Conservation (phyloP, 2,888 invertebrate genomes). For the Mantis religiosa region DNA sequence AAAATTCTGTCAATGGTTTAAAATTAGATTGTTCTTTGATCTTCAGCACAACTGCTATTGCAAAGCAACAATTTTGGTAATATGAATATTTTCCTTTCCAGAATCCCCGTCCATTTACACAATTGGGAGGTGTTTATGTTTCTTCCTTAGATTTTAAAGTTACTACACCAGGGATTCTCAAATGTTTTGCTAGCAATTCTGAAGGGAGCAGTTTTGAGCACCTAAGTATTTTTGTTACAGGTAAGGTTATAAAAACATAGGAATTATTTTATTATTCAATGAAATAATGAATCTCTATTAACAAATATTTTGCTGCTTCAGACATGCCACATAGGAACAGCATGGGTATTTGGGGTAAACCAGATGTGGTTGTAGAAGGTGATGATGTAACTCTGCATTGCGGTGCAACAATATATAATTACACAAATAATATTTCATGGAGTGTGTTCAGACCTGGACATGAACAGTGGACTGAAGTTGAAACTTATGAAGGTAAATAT, state of each 20-base stretch:
- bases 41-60: too few relatives aligned
- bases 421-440: constrained; percentile 38
- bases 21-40: too few relatives aligned
- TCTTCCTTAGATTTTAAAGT: constrained; percentile 26
- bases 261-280: neutral
- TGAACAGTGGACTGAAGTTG: neutral
- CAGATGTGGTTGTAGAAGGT: constrained; percentile 35
- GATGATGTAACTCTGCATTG: constrained; percentile 56
- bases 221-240: constrained; percentile 41
- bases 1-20: too few relatives aligned
- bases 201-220: constrained; percentile 37
- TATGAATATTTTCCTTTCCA: neutral
- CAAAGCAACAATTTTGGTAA: neutral
- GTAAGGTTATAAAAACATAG: constrained; percentile 33
- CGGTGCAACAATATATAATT: constrained; percentile 54
- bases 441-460: neutral
- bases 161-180: constrained; percentile 38
- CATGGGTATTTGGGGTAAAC: constrained; percentile 41
- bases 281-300: neutral
- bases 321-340: constrained; percentile 48
- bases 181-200: constrained; percentile 42
- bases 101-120: neutral
- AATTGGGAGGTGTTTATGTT: neutral
- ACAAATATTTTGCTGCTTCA: constrained; percentile 29
- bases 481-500: neutral